Evolutionary conservation across 2,113 vertebrate species (phyloP).

Genomic region (Cervus canadensis): DNA sequence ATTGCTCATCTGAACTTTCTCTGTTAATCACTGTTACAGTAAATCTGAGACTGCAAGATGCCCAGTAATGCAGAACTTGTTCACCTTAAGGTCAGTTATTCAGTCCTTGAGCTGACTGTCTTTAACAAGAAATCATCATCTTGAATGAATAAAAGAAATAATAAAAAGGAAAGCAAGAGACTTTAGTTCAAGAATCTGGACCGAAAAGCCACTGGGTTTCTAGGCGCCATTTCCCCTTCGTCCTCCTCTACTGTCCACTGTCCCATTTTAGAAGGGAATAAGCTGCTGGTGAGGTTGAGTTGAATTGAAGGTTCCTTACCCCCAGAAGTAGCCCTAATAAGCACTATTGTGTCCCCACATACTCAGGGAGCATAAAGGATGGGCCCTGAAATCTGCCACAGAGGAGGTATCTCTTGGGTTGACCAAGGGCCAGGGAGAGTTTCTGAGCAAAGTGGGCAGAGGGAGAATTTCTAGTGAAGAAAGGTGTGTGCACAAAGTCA

Average conservation of each 20-base stretch:
- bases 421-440: neutral
- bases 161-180: neutral
- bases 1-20: conserved; percentile 50
- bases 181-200: neutral
- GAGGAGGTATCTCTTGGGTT: neutral
- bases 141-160: neutral
- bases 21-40: conserved; percentile 41
- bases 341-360: neutral
- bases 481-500: neutral
- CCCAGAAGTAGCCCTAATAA: neutral
- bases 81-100: neutral
- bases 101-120: neutral
- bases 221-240: neutral
- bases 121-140: neutral
- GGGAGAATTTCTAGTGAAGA: neutral
- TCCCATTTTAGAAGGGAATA: neutral
- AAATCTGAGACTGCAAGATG: neutral
- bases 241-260: neutral
- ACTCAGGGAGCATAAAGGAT: neutral
- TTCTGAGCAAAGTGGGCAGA: neutral
- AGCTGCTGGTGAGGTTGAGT: neutral
- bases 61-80: neutral
- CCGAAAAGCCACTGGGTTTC: neutral
- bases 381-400: neutral
- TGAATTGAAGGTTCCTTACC: neutral